Evolutionary conservation across 2,113 vertebrate genomes (phyloP).

Genomic region (Ictalurus punctatus): DNA sequence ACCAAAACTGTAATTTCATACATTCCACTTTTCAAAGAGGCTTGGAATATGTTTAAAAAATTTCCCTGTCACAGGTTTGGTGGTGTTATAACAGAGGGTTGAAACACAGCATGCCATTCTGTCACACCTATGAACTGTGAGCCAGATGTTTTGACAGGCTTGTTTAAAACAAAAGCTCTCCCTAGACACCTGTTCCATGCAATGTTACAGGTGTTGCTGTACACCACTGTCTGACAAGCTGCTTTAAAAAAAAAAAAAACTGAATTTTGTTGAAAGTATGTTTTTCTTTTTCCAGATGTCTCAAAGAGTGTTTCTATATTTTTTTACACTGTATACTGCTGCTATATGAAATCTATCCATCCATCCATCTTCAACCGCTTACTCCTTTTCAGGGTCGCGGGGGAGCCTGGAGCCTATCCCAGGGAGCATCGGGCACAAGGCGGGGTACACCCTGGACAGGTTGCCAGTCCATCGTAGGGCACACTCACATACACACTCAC

Average conservation of each 20-base stretch:
- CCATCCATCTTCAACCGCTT: too few species aligned
- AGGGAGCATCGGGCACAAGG: too few species aligned
- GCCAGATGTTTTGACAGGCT: conserved; percentile 33
- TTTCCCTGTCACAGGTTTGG: background rate
- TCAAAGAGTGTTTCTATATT: background rate
- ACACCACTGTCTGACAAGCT: conserved; percentile 12
- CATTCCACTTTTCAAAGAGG: background rate
- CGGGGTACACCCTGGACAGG: too few species aligned
- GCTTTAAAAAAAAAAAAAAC: background rate
- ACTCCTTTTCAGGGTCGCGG: too few species aligned
- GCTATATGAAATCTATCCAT: background rate
- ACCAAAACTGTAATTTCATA: background rate
- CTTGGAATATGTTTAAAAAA: too few species aligned
- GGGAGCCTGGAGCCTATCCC: too few species aligned
- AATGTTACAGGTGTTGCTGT: conserved; percentile 1
- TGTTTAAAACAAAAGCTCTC: background rate
- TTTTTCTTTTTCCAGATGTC: background rate
- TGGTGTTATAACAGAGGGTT: background rate
- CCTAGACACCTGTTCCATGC: conserved; percentile 1
- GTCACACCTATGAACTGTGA: conserved; percentile 25
- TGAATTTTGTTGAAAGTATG: background rate
- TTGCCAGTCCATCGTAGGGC: too few species aligned
- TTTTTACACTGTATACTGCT: background rate
- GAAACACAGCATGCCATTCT: background rate
- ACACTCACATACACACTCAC: too few species aligned